Evolutionary conservation across 2,113 vertebrate genomes (phyloP), one percentile per base, ranked within the genome.

Genomic region (Bubalus kerabau): DNA sequence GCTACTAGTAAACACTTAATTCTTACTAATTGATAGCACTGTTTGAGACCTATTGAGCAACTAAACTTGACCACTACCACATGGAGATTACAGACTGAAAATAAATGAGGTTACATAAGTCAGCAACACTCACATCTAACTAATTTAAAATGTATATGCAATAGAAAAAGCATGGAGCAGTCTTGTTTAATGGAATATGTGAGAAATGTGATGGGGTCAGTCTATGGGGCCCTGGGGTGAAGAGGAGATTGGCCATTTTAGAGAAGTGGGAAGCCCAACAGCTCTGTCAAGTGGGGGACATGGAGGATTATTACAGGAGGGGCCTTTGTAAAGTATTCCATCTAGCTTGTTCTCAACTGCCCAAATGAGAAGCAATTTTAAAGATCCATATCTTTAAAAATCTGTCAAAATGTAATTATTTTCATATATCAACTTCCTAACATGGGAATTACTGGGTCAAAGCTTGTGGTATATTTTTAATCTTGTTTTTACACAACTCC

Each of bases 191-290:
- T 46, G 17, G 30, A 24, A 46, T 19, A 7, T 2, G 1, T 17
- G 40, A 43, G 56, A 21, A 43, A 88, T 2, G n/a, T 50, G 11
- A 12, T 16, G 50, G 80, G 56, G 56, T 8, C 15, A 60, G n/a
- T 11, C 10, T 32, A 21, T 21, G 1, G 3, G 43, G 8, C 26
- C 54, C 15, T 21, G 12, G 13, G 6, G 1, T 11, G 10, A 59
- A 28, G 23, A 67, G 4, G 7, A 26, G 0, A 7, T 10, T 26
- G 46, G 10, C 26, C 46, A 52, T 5, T 52, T 30, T 17, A 50
- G 52, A 23, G n/a, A 48, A 54, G 10, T 2, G 26, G 54, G 82
- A 48, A 67, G 17, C 12, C 2, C 26, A 40, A 4, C 1, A 13
- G 0, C 57, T 30, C 8, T 71, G 40, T 30, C 9, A 46, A 92